Evolutionary conservation across 2,888 invertebrate species (phyloP), one percentile per base, ranked within the genome.

Genomic region (Anaspis maculata): DNA sequence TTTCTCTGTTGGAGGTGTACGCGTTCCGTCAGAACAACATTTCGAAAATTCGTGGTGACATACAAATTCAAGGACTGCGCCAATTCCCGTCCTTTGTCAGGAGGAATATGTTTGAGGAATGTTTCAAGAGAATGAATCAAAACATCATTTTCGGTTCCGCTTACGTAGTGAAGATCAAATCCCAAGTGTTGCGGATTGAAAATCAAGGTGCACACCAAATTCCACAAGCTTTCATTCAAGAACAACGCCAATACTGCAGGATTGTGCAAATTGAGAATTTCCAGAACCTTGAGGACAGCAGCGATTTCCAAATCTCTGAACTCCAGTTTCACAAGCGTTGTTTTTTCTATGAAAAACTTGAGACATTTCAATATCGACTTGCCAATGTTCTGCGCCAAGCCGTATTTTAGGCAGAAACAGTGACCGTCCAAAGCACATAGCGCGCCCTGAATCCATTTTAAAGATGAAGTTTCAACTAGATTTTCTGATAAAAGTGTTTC

Each of bases 361-460:
- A 54, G 6, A 19, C 41, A 36, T 26, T 50, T 35, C 14, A 60
- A 32, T 49, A 46, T 16, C 42, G 29, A n/a, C 55, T 36, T 10
- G 51, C 48, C 13, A 9, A 28, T 29, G 12, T 30, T 13, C 4
- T 13, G 4, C 7, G n/a, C 29, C 10, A 52, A 34, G 15, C 42
- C 43, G 27, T 57, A 46, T 29, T 48, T 52, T 2, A 48, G 32
- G 1, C 56, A 31, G 43, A 59, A 62, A 31, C 44, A 47, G 16
- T 49, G 54, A 1, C 56, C 59, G 39, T 74, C 70, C 2, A 74
- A 49, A 15, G 62, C 57, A 19, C 64, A 58, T 3, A 66, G 41
- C 2, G 74, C 52, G 7, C 50, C 46, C 19, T 62, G 55, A 25
- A 72, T 43, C 64, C 63, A 66, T 11, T 55, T 57, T 13, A 52